Conservation (phyloP, 2,113 vertebrate species). For the Ochotona princeps region DNA sequence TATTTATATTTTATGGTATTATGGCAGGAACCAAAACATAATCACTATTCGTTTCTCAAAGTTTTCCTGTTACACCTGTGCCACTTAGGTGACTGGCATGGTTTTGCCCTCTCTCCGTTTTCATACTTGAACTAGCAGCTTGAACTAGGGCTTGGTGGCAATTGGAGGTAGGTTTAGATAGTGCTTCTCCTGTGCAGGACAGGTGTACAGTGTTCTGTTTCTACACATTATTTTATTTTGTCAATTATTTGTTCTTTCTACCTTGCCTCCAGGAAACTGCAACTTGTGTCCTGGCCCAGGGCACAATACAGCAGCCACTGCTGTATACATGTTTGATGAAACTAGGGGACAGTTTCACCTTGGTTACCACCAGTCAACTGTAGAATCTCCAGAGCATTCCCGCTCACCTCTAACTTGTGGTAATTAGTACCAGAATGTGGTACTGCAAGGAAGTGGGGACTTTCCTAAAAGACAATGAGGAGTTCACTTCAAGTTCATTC, state of each 20-base stretch:
- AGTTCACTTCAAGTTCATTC: conserved; percentile 66
- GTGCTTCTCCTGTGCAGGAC: background rate
- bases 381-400: conserved; percentile 60
- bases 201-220: background rate
- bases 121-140: background rate
- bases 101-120: background rate
- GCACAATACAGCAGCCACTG: accelerated
- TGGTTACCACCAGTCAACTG: conserved; percentile 53
- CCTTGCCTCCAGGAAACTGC: background rate
- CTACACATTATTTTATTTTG: background rate
- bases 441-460: conserved; percentile 68
- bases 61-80: background rate
- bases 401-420: conserved; percentile 48
- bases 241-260: background rate
- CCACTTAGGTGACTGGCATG: background rate
- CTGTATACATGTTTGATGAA: background rate
- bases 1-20: background rate
- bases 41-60: background rate
- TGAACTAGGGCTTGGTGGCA: background rate
- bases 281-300: background rate
- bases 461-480: conserved; percentile 68
- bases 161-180: background rate
- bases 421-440: conserved; percentile 70
- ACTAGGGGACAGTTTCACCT: conserved; percentile 21
- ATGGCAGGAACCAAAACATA: background rate